Conservation (phyloP, 2,113 vertebrate species). For the Microcebus tavaratra region DNA sequence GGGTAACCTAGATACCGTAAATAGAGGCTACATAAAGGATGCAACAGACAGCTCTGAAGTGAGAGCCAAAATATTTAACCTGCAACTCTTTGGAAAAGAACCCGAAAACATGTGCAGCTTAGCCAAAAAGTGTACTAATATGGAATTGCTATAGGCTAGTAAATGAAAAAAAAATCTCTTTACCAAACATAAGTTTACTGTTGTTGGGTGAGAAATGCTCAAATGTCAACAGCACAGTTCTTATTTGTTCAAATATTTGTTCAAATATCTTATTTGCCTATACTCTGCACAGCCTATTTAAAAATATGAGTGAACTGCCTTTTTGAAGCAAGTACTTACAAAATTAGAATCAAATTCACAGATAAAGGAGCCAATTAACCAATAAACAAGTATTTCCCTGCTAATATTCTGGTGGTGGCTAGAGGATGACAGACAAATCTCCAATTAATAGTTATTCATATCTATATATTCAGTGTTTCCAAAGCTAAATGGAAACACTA, state of each 20-base stretch:
- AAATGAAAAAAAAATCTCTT: constrained; percentile 70
- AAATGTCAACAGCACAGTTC: constrained; percentile 56
- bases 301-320: constrained; percentile 76
- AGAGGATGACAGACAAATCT: not conserved
- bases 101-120: constrained; percentile 74
- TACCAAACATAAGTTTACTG: constrained; percentile 77
- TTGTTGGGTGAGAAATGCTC: constrained; percentile 76
- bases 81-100: constrained; percentile 81
- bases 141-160: constrained; percentile 81
- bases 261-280: not conserved
- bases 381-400: constrained; percentile 17
- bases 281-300: constrained; percentile 47
- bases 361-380: constrained; percentile 41
- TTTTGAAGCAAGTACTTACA: constrained; percentile 73
- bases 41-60: constrained; percentile 75
- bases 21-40: constrained; percentile 81
- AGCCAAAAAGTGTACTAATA: constrained; percentile 80
- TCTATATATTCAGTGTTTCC: not conserved
- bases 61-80: constrained; percentile 82
- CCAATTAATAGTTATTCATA: not conserved
- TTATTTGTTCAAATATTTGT: constrained; percentile 43
- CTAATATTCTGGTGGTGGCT: constrained; percentile 10
- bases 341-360: constrained; percentile 69
- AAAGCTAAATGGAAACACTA: not conserved
- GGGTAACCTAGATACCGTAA: constrained; percentile 80